Conservation (phyloP, 2,797 vertebrate genomes). For the Coregonus ussuriensis region DNA sequence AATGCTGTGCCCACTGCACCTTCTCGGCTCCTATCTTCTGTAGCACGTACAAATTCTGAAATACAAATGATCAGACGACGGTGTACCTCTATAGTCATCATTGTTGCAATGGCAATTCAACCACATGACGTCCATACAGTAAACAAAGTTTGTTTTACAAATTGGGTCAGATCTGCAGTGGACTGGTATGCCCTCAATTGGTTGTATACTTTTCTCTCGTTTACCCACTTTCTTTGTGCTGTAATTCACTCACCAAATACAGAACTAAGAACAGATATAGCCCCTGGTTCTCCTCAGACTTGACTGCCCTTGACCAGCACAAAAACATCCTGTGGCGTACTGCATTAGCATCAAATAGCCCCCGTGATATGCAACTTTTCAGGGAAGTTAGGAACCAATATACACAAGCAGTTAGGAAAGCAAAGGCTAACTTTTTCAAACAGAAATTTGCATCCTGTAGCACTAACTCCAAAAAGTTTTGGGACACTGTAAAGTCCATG, state of each 20-base stretch:
- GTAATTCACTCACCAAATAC: conserved; percentile 57
- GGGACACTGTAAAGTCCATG: too few species aligned
- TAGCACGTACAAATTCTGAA: conserved; percentile 85
- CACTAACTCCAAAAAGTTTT: too few species aligned
- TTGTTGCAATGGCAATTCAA: neutral
- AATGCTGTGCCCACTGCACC: conserved; percentile 86
- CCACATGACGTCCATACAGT: neutral
- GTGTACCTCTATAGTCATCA: neutral
- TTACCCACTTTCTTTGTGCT: neutral
- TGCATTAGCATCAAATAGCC: too few species aligned
- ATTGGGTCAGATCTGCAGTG: neutral
- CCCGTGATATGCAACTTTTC: too few species aligned
- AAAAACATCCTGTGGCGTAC: too few species aligned
- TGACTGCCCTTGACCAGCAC: too few species aligned
- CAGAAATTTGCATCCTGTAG: too few species aligned
- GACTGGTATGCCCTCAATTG: neutral
- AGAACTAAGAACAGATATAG: too few species aligned
- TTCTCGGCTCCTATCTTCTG: conserved; percentile 85
- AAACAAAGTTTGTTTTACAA: neutral
- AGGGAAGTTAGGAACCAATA: too few species aligned
- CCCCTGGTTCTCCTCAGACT: too few species aligned
- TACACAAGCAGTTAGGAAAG: too few species aligned
- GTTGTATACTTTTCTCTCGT: neutral
- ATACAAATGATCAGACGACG: conserved; percentile 12
- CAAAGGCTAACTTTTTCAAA: too few species aligned